Percentiles rank a stretch among this genome's conserved stretches.
Conservation (phyloP, 2,113 vertebrate species). For the Columba livia region DNA sequence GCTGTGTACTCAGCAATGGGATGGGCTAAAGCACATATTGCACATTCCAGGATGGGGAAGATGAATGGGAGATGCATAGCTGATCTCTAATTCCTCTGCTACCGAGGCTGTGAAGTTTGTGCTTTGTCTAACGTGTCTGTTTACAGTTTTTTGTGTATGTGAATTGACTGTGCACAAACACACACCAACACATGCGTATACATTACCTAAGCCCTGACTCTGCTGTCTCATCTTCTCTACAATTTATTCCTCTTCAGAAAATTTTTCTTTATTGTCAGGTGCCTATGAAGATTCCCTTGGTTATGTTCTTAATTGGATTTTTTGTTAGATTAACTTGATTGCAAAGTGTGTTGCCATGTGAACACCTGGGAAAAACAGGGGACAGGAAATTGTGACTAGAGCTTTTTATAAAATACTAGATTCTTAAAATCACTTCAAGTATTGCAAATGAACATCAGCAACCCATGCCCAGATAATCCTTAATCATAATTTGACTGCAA, state of each 20-base stretch:
- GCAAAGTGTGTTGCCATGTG: neutral
- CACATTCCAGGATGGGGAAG: slow-evolving; percentile 25
- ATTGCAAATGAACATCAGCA: neutral
- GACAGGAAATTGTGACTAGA: neutral
- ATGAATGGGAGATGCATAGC: slow-evolving; percentile 8
- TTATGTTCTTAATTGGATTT: neutral
- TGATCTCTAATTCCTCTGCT: slow-evolving; percentile 15
- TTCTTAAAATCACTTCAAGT: neutral
- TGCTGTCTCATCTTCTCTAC: neutral
- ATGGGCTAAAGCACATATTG: slow-evolving; percentile 47
- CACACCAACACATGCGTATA: neutral
- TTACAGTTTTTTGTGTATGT: neutral
- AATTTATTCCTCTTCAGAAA: neutral
- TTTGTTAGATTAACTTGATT: neutral
- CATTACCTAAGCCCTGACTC: neutral
- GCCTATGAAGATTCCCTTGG: neutral
- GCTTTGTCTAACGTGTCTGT: slow-evolving; percentile 22
- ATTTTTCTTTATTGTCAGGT: neutral
- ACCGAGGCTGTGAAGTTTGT: neutral
- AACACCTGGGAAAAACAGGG: neutral
- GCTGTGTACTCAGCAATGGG: slow-evolving; percentile 21
- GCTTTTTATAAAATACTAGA: neutral
- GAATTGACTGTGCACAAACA: neutral
- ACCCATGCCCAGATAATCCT: neutral
- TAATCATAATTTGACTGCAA: neutral